Percentiles rank a stretch among this genome's conserved stretches.
Evolutionary conservation across 2,113 vertebrate genomes (phyloP).

Genomic region (Felis chaus): DNA sequence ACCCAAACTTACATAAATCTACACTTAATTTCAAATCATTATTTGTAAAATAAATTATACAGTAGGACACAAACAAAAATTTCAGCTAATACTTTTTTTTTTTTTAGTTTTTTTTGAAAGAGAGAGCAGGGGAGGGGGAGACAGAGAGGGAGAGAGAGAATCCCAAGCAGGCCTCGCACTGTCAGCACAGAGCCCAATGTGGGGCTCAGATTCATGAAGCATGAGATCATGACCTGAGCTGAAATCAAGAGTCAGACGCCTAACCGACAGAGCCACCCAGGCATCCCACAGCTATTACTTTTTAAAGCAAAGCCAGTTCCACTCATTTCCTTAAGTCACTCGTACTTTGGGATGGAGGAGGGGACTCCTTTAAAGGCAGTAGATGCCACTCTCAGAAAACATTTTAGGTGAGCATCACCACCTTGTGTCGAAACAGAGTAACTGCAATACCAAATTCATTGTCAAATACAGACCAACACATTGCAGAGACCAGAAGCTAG

Average conservation of each 20-base stretch:
- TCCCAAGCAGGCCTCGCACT: no score
- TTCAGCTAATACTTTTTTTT: neutral
- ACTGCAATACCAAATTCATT: slow-evolving; percentile 30
- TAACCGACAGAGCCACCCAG: no score
- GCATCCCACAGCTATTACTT: neutral
- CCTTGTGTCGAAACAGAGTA: slow-evolving; percentile 56
- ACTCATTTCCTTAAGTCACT: neutral
- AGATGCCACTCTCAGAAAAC: neutral
- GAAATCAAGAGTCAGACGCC: no score
- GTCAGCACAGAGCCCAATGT: no score
- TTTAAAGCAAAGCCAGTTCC: neutral
- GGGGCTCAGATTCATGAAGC: no score
- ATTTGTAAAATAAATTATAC: neutral
- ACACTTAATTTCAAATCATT: neutral
- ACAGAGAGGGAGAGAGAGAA: no score
- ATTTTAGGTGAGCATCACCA: slow-evolving; percentile 60
- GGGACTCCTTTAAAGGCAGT: neutral
- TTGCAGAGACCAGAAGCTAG: neutral
- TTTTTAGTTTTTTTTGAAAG: no score
- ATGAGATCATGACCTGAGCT: no score
- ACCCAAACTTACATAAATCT: neutral
- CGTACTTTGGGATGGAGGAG: neutral
- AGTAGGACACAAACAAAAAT: neutral
- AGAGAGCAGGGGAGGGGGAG: no score
- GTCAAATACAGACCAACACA: neutral